Percentiles rank a stretch among this genome's conserved stretches.
These are phyloP conservation scores for Phaonia tiefii DNA, from an alignment of 2,888 invertebrate genomes.

Conservation along the genomic window DNA sequence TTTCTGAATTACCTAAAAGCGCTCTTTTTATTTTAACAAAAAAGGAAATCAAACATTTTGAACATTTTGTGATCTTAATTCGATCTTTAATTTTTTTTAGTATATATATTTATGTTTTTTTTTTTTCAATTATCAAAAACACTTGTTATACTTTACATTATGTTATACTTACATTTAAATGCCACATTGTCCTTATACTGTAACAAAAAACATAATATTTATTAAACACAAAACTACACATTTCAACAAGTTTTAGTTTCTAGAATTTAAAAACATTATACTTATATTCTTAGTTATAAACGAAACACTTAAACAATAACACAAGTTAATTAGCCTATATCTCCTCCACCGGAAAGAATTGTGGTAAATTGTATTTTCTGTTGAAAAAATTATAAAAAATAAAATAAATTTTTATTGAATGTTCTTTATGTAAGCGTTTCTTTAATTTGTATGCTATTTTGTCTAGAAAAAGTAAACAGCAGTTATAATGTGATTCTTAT, in stretches of 20 bases:
- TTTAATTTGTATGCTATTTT: no score
- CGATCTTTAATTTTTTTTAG: constrained; percentile 39
- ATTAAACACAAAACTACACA: constrained; percentile 25
- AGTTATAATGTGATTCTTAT: no score
- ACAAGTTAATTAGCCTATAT: background rate
- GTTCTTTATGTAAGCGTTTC: no score
- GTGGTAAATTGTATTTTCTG: background rate
- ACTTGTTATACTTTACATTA: constrained; percentile 54
- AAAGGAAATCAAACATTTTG: constrained; percentile 24
- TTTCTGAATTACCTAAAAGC: background rate
- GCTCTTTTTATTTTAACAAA: constrained; percentile 43
- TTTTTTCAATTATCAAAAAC: constrained; percentile 43
- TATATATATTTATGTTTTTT: constrained; percentile 32
- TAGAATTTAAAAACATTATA: constrained; percentile 53
- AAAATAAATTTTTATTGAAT: constrained; percentile 1
- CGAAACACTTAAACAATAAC: background rate
- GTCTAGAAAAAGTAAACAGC: no score
- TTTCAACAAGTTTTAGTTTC: constrained; percentile 34
- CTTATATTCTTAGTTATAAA: background rate
- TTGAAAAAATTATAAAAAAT: constrained; percentile 15
- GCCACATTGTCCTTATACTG: constrained; percentile 57
- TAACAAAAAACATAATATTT: constrained; percentile 35
- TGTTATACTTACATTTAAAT: constrained; percentile 49
- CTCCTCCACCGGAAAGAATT: no score
- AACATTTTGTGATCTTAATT: constrained; percentile 58